Base-by-base conservation (phyloP, 2,797 vertebrate genomes). In the Moxostoma hubbsi region DNA sequence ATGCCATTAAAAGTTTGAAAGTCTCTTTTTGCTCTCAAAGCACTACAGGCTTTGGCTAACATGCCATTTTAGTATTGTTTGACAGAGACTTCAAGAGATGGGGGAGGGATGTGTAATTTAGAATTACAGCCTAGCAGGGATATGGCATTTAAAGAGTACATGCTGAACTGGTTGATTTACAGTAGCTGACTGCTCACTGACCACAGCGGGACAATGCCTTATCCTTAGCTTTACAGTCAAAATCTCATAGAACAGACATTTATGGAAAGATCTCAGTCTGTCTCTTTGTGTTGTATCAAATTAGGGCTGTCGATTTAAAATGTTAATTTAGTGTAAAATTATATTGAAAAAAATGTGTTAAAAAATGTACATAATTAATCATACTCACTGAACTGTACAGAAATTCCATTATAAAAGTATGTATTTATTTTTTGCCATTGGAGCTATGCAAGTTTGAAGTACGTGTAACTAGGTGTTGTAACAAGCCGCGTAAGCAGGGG, bases 161-260 rank as follows among this genome's bases (percentile, higher is more conserved):
- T 46, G 63, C 55, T 66, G 63, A 67, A 61, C 64, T 63, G 47
- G 4, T 7, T 47, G 81, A 78, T 78, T 74, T 68, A 73, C 5
- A 2, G 49, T 72, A 68, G 47, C 50, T 47, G 49, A 47, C 45
- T 58, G 46, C 64, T 59, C 55, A 49, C 55, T 68, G 47, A 65
- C 79, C 65, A 54, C 78, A 36, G 68, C 46, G 65, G 75, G 82
- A 89, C 84, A 80, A 77, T 64, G 74, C 80, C 77, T n/a, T n/a
- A 82, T 82, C 8, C n/a, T n/a, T 67, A 68, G 83, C 74, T 70
- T 16, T 62, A 67, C 15, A 1, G 81, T 66, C 15, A 64, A 75
- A 16, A 66, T 57, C 50, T 65, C 51, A 49, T 36, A 46, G 0
- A 2, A 4, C 53, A 76, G 16, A 57, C 65, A 53, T 47, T 18